Base-by-base conservation (phyloP, 2,797 vertebrate genomes). In the Alosa sapidissima region DNA sequence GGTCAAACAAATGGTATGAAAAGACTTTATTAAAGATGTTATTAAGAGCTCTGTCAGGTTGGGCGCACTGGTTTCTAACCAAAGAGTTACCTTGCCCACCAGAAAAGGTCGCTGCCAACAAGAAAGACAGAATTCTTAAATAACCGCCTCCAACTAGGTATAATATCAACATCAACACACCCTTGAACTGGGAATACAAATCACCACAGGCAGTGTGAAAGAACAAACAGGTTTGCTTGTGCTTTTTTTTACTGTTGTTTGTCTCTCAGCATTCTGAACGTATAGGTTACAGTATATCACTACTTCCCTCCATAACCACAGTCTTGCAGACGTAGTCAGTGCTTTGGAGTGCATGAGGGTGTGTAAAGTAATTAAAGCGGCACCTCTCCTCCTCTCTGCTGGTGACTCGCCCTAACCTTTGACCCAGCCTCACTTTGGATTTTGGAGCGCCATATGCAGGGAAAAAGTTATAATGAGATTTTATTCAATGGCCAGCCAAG, bases 381-480 rank as follows among this genome's bases (percentile, higher is more conserved):
- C 81, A 75, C 85, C 55, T 81, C 83, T 55, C 41, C 36, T 52
- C 41, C 81, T 58, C 75, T 72, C 81, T 68, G 33, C 24, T 49
- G 19, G 24, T 75, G 82, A 78, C 84, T 58, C 11, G 81, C 7
- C 45, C 14, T 33, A 14, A 82, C 86, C 84, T 84, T 14, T 78
- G 81, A 68, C 65, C 55, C 82, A 47, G 72, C 16, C 72, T 78
- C 41, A 78, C 72, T 11, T 9, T 83, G 83, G 60, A 78, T 47
- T 47, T 78, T 78, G 5, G 41, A 75, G 68, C 21, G 68, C 72
- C 41, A 24, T 33, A 41, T 41, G 62, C 81, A 51, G 62, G 45
- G 60, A 75, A 84, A 49, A 81, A 81, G 47, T 82, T 85, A 81
- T 85, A 88, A 88, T 88, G 81, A 88, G 87, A 82, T 87, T 89